phyloP scores from a whole-genome alignment of 2,113 vertebrate genomes.

The Macroglossus sobrinus region DNA sequence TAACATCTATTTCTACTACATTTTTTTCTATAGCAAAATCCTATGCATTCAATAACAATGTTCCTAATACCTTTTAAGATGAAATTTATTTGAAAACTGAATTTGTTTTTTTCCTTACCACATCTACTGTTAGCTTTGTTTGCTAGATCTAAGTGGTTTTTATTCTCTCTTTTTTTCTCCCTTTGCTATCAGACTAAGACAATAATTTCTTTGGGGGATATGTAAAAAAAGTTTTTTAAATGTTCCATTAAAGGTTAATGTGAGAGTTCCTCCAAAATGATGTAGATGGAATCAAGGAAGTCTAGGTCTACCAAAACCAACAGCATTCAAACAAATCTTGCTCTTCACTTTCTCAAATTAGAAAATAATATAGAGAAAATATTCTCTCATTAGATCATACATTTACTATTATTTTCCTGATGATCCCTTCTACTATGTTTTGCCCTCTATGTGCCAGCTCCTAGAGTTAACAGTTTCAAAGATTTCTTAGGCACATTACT shows the following conservation, averaged over 20 bases:
- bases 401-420: not conserved
- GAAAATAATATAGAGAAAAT: not conserved
- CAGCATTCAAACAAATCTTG: not conserved
- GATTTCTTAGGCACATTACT: not conserved
- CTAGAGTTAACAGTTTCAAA: not conserved
- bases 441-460: not conserved
- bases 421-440: not conserved
- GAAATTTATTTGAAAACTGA: not conserved
- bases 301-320: not conserved
- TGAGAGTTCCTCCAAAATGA: not conserved
- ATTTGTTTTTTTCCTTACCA: not conserved
- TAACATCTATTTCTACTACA: not conserved
- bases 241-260: not conserved
- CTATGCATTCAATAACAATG: not conserved
- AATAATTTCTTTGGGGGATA: not conserved
- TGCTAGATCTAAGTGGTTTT: not conserved
- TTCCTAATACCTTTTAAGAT: not conserved
- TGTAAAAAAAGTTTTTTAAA: not conserved
- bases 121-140: not conserved
- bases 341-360: not conserved
- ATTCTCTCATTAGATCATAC: not conserved
- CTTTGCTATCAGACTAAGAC: not conserved
- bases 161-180: not conserved
- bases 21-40: not conserved
- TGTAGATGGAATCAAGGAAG: not conserved